Evolutionary conservation across 2,797 vertebrate genomes (phyloP).

Genomic region (Australoheros facetus): DNA sequence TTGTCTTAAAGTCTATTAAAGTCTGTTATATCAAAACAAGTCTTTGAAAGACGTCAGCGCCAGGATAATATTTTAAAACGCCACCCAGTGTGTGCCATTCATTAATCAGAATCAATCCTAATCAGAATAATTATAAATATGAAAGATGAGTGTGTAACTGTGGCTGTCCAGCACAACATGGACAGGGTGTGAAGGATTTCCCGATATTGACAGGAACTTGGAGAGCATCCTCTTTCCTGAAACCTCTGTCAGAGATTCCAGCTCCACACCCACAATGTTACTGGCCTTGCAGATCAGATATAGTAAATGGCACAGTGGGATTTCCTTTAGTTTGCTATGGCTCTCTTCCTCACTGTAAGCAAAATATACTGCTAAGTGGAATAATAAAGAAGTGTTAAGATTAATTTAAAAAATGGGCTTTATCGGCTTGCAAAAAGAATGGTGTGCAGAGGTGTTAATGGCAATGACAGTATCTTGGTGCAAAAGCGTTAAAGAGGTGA

Average conservation of each 20-base stretch:
- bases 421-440: slow-evolving; percentile 8
- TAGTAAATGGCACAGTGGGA: not conserved
- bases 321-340: slow-evolving; percentile 8
- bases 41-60: not conserved
- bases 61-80: slow-evolving; percentile 31
- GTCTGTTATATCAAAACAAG: slow-evolving; percentile 41
- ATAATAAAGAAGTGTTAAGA: slow-evolving; percentile 22
- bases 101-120: not conserved
- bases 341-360: not conserved
- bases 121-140: not conserved
- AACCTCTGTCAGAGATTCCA: not conserved
- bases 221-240: not conserved
- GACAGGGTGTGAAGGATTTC: not conserved
- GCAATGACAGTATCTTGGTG: slow-evolving; percentile 12
- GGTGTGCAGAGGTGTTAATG: slow-evolving; percentile 11
- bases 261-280: not conserved
- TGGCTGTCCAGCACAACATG: not conserved
- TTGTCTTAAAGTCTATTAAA: slow-evolving; percentile 16
- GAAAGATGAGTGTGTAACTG: not conserved
- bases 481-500: slow-evolving; percentile 17
- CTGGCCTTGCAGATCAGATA: not conserved
- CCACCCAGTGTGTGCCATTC: not conserved
- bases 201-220: not conserved
- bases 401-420: slow-evolving; percentile 30
- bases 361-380: slow-evolving; percentile 11